Evolutionary conservation across 2,797 vertebrate species (phyloP), one percentile per base, ranked within the genome.

Genomic region (Lepidocolaptes lacrymiger): DNA sequence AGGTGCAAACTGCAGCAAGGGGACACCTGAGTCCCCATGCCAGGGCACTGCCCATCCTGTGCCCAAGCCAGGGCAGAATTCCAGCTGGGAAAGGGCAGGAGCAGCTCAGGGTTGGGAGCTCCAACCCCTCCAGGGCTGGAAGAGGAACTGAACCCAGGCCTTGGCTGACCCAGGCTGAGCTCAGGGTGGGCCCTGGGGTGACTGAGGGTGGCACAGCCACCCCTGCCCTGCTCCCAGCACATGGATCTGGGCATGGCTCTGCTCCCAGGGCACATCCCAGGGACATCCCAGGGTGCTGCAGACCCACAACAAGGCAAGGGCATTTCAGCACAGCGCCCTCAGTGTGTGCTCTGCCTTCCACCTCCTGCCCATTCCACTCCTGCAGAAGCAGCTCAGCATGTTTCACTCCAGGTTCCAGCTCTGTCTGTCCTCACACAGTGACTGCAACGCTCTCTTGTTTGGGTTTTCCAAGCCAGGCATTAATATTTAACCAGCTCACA

Each of bases 231-330:
- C 39, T 20, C 18, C 6, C 37, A 26, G 18, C 34, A 20, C 37
- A 10, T 6, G 8, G 11, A 9, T 15, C 24, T 14, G 24, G 4
- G 1, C 10, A 3, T n/a, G n/a, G n/a, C 85, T 46, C 84, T 32
- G n/a, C 1, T 17, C 32, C 46, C 22, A 32, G 22, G 54, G 19
- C 5, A 39, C 27, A 24, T 6, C 9, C 5, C 34, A 39, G 66
- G 54, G 19, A 39, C 27, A 24, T 6, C 9, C 5, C 34, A 34
- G 21, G 0, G 5, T 7, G 36, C 3, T 44, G 59, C 16, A 16
- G 37, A 44, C 3, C 36, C 58, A 9, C 10, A 9, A 5, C 30
- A 58, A 62, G 0, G 7, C 5, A 75, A 26, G 63, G 55, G 4
- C 23, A 22, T 28, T 28, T 30, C 51, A 36, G 62, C 4, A 32